Conservation (phyloP, 2,797 vertebrate species). For the Harpagifer antarcticus region DNA sequence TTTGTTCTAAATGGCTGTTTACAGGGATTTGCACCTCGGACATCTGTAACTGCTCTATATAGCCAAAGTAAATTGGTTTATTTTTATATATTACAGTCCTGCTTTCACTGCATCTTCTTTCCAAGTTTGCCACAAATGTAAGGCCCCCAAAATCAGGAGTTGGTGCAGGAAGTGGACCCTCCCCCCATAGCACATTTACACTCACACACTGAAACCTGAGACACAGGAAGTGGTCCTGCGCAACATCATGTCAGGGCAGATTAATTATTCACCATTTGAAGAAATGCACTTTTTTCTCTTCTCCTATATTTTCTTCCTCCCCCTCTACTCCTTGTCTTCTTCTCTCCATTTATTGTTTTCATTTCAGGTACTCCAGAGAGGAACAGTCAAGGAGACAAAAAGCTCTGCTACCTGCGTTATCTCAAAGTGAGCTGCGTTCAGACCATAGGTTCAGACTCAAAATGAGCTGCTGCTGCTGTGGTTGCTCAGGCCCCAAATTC, state of each 20-base stretch:
- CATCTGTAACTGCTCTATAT: neutral
- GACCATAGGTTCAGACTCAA: constrained; percentile 31
- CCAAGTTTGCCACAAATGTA: constrained; percentile 49
- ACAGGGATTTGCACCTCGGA: neutral
- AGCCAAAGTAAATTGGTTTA: neutral
- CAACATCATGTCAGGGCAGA: constrained; percentile 85
- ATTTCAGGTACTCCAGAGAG: constrained; percentile 65
- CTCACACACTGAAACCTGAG: constrained; percentile 86
- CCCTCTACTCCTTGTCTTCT: constrained; percentile 44
- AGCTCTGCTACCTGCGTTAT: constrained; percentile 83
- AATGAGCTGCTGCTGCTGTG: constrained; percentile 66
- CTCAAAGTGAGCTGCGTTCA: constrained; percentile 71
- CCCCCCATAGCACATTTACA: constrained; percentile 70
- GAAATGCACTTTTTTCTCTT: constrained; percentile 67
- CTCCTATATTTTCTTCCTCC: constrained; percentile 47
- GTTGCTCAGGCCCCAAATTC: constrained; percentile 74
- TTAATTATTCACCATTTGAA: constrained; percentile 84
- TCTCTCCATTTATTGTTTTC: constrained; percentile 76
- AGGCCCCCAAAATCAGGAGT: constrained; percentile 58
- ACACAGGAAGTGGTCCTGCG: constrained; percentile 89
- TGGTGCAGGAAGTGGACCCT: constrained; percentile 71
- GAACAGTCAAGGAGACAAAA: constrained; percentile 69
- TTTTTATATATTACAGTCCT: constrained; percentile 25
- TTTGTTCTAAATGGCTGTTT: neutral
- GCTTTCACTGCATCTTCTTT: constrained; percentile 35